Conservation (phyloP, 2,113 vertebrate genomes). For the Brevimyrus niger region DNA sequence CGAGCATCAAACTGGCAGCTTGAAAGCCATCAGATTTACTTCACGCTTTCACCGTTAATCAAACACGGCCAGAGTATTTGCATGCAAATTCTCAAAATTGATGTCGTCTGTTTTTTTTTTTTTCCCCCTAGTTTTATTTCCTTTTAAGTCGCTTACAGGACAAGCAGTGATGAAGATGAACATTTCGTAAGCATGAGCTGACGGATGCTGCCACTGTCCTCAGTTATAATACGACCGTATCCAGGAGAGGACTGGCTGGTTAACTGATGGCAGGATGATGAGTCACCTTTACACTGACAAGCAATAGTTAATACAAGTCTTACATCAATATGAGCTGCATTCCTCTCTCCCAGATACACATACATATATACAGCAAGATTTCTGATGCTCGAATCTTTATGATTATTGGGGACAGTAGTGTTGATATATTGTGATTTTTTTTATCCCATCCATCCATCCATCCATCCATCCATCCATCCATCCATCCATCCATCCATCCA, state of each 20-base stretch:
- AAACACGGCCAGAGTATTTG: neutral
- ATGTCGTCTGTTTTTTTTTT: neutral
- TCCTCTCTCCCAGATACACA: neutral
- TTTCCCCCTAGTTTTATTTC: neutral
- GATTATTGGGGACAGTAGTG: neutral
- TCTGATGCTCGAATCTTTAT: neutral
- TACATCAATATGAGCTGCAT: neutral
- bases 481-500: too few relatives aligned
- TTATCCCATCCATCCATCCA: neutral
- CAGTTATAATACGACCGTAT: neutral
- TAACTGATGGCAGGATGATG: neutral
- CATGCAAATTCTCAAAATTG: conserved; percentile 10
- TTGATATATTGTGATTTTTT: neutral
- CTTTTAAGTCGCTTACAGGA: neutral
- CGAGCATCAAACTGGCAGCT: neutral
- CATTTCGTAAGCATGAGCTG: neutral
- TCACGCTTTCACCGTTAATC: neutral
- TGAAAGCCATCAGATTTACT: neutral
- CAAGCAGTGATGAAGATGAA: neutral
- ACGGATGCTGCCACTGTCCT: neutral
- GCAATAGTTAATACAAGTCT: neutral
- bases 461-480: too few relatives aligned
- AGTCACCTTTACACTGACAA: neutral
- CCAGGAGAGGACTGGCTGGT: neutral
- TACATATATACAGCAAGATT: neutral